Conservation (phyloP, 2,797 vertebrate species). For the Muscicapa comitata region DNA sequence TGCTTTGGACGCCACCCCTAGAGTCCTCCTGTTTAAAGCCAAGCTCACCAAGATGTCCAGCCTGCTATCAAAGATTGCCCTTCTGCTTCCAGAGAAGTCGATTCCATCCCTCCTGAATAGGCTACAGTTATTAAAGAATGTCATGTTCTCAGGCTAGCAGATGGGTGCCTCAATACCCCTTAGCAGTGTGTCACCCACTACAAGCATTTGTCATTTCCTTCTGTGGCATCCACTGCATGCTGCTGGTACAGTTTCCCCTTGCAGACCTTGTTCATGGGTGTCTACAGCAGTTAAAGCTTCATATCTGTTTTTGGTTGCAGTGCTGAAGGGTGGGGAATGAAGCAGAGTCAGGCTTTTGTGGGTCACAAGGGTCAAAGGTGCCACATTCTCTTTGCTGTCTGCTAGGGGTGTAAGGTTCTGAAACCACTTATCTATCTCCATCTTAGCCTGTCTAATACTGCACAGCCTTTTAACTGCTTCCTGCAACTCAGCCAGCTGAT, state of each 20-base stretch:
- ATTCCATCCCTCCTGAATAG: accelerated
- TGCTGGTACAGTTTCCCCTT: not conserved
- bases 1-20: not conserved
- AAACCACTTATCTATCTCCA: not conserved
- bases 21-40: not conserved
- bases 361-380: not conserved
- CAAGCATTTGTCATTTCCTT: not conserved
- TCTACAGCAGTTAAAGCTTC: not conserved
- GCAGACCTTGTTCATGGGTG: not conserved
- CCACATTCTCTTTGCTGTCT: not conserved
- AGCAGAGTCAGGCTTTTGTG: not conserved
- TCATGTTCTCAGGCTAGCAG: not conserved
- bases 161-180: not conserved
- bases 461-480: not conserved
- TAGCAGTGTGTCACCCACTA: accelerated
- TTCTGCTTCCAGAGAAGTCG: not conserved
- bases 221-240: not conserved
- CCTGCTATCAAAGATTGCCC: not conserved
- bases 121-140: not conserved
- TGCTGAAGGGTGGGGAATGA: not conserved
- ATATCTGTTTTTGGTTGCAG: not conserved
- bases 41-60: not conserved
- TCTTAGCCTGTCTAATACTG: not conserved
- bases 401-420: not conserved
- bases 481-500: not conserved